Percentiles rank a stretch among this genome's conserved stretches.
Conservation (phyloP, 2,113 vertebrate genomes). For the Peromyscus leucopus region DNA sequence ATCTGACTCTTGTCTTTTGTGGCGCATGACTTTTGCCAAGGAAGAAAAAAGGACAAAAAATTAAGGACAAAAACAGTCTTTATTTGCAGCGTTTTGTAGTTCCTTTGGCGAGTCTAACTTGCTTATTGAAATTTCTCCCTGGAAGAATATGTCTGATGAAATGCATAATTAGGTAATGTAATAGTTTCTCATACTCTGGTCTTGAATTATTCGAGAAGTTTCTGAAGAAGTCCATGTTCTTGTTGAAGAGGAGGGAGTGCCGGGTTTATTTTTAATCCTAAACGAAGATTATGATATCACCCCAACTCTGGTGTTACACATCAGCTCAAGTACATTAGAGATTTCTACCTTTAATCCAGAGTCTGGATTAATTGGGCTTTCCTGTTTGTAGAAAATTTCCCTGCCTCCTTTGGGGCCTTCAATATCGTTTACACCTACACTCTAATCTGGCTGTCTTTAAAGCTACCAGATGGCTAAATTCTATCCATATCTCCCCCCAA, state of each 20-base stretch:
- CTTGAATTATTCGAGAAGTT: conserved; percentile 63
- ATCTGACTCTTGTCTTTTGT: conserved; percentile 78
- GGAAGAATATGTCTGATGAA: conserved; percentile 70
- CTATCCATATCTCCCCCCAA: conserved; percentile 48
- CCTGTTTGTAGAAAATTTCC: conserved; percentile 51
- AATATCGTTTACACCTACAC: conserved; percentile 53
- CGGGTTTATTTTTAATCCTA: conserved; percentile 68
- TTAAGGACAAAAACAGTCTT: neutral
- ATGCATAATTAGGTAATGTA: conserved; percentile 57
- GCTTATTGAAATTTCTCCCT: conserved; percentile 68
- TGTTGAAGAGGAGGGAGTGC: conserved; percentile 9
- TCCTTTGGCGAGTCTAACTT: conserved; percentile 67
- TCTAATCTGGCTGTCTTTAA: conserved; percentile 63
- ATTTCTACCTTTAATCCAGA: conserved; percentile 21
- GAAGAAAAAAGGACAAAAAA: conserved; percentile 49
- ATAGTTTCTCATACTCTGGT: conserved; percentile 68
- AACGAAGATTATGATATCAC: neutral
- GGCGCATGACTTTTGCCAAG: conserved; percentile 48
- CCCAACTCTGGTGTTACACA: neutral
- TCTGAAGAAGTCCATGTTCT: conserved; percentile 49
- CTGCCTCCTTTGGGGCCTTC: conserved; percentile 40
- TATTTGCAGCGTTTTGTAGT: conserved; percentile 62
- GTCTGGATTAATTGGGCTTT: conserved; percentile 39
- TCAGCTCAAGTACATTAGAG: neutral
- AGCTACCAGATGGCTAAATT: conserved; percentile 73